Percentiles rank a stretch among this genome's conserved stretches.
Conservation (phyloP, 2,797 vertebrate species). For the Eulemur rubriventer region DNA sequence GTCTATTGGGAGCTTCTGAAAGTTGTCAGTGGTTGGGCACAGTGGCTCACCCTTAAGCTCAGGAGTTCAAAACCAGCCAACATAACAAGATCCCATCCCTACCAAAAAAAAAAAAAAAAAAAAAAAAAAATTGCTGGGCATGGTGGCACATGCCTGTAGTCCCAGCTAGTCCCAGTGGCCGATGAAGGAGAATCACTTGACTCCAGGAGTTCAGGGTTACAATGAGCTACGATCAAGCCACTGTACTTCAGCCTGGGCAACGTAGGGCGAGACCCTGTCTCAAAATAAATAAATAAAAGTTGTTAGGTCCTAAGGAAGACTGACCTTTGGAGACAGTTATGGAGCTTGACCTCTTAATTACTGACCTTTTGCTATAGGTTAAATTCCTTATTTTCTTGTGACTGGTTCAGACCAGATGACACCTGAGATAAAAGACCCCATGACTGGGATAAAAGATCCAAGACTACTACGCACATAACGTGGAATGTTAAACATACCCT, state of each 20-base stretch:
- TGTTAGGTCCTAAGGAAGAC: neutral
- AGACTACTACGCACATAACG: neutral
- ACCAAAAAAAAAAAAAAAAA: too few relatives aligned
- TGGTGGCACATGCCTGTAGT: too few relatives aligned
- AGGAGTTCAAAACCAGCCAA: neutral
- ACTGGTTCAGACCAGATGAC: neutral
- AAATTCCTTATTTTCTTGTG: neutral
- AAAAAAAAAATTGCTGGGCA: too few relatives aligned
- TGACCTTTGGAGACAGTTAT: neutral
- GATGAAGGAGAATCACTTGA: too few relatives aligned
- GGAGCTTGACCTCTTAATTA: neutral
- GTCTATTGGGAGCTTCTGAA: neutral
- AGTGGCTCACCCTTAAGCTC: neutral
- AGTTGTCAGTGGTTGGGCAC: neutral
- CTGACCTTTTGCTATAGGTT: neutral
- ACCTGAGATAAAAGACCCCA: neutral
- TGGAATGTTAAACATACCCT: neutral
- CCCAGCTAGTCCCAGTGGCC: too few relatives aligned
- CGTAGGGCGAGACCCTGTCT: too few relatives aligned
- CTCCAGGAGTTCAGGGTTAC: too few relatives aligned
- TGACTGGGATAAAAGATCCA: neutral
- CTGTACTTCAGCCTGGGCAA: too few relatives aligned
- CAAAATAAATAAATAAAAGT: neutral
- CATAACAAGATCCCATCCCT: too few relatives aligned
- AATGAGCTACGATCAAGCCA: too few relatives aligned